Conservation (phyloP, 2,888 invertebrate genomes). For the Ectemnius lituratus region DNA sequence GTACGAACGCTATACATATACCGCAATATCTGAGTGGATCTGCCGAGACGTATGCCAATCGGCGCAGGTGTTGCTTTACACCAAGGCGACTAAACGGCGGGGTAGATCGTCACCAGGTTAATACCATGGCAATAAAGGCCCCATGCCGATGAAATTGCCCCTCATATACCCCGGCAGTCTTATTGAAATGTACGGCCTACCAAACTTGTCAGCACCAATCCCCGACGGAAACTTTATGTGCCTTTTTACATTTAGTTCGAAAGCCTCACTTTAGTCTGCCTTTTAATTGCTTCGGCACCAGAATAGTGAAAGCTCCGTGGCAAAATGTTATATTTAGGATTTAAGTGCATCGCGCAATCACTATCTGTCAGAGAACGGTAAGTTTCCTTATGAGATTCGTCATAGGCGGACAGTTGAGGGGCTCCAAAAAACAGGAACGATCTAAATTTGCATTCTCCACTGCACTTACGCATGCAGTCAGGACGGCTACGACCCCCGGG, state of each 20-base stretch:
- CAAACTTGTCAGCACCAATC: background rate
- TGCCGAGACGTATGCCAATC: slow-evolving; percentile 12
- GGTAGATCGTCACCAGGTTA: slow-evolving; percentile 28
- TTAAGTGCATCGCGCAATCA: no score
- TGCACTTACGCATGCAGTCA: slow-evolving; percentile 7
- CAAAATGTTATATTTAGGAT: no score
- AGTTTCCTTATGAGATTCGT: no score
- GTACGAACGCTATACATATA: slow-evolving; percentile 21
- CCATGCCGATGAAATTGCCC: slow-evolving; percentile 16
- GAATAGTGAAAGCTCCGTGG: no score
- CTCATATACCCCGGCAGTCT: background rate
- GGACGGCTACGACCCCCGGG: slow-evolving; percentile 10
- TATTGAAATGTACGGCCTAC: slow-evolving; percentile 3
- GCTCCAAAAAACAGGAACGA: slow-evolving; percentile 18
- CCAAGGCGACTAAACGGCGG: slow-evolving; percentile 27
- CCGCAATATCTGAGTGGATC: slow-evolving; percentile 30
- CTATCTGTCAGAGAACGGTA: no score
- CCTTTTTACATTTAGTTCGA: background rate
- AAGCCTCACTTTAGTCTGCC: no score
- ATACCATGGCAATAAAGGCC: slow-evolving; percentile 29
- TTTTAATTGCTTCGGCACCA: no score
- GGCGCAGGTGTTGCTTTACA: slow-evolving; percentile 39
- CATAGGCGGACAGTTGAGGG: background rate
- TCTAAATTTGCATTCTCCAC: slow-evolving; percentile 30
- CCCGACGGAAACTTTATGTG: background rate